Base-by-base conservation (phyloP, 2,888 invertebrate species). In the Sericinus montela region DNA sequence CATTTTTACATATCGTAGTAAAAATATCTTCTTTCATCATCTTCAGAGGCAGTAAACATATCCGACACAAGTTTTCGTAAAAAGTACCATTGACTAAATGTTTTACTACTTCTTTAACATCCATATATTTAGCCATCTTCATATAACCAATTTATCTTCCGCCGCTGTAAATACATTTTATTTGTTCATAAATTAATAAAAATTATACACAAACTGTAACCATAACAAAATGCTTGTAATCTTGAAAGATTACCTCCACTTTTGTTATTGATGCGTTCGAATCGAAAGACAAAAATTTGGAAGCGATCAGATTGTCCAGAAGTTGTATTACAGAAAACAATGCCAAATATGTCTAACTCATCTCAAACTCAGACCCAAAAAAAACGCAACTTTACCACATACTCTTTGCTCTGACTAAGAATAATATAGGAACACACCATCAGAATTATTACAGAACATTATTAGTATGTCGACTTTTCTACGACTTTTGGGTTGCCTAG, bases 81-180 rank as follows among this genome's bases (percentile, higher is more conserved):
- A 86, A 60, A 25, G 75, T 73, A 10, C 81, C 82, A 61, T 84
- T 78, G 28, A 75, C 69, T 29, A 87, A 61, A 51, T 80, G 75
- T 64, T 80, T 78, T 42, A 87, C 55, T 15, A 87, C 63, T 52
- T 71, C 57, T 58, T 76, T 77, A 48, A 78, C 30, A 56, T 80
- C 73, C 53, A 75, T 37, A 42, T 51, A 50, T 48, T 62, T 61
- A 44, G 69, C 73, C 84, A 83, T 81, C 46, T 56, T 14, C 43
- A 19, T 19, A 19, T 6, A 23, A 36, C 47, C n/a, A 40, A 41
- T 30, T 52, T 19, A 19, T 9, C 36, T 36, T n/a, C 28, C 29
- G 19, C 30, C 23, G 3, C 36, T 37, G 38, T 25, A 51, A 19
- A 50, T 15, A 40, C 46, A 48, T 58, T 55, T 59, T 58, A 16